Percentiles rank a stretch among this genome's conserved stretches.
phyloP scores from a whole-genome alignment of 2,113 vertebrate species.

The Clarias magur region DNA sequence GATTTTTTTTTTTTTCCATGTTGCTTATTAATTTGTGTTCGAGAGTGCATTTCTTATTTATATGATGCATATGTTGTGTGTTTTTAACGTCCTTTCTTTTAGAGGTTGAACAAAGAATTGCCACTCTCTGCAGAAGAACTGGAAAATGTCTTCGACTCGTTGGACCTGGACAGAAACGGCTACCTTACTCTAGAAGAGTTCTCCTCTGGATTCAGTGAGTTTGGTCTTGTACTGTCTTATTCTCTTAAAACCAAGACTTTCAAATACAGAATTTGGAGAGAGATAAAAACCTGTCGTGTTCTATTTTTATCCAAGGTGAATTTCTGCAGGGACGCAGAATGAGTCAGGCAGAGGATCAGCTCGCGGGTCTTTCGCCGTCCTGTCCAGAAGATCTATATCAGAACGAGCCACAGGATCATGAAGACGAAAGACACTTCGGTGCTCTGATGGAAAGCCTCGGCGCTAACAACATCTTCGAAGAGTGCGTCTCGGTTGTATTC shows the following conservation, averaged over 20 bases:
- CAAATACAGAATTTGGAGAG: neutral
- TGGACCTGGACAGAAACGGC: constrained; percentile 82
- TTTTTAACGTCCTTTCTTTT: constrained; percentile 11
- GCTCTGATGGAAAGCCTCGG: constrained; percentile 84
- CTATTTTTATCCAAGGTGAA: constrained; percentile 68
- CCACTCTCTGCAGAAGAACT: constrained; percentile 85
- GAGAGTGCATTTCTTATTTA: neutral
- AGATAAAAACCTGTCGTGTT: neutral
- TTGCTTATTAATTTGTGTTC: neutral
- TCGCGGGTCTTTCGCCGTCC: constrained; percentile 26
- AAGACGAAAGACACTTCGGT: constrained; percentile 84
- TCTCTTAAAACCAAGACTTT: neutral
- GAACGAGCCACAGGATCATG: constrained; percentile 69
- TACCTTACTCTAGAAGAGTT: constrained; percentile 88
- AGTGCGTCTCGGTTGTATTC: constrained; percentile 76
- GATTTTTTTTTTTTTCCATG: neutral
- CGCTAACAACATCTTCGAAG: constrained; percentile 81
- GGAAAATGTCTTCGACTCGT: constrained; percentile 86
- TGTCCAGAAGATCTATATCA: constrained; percentile 72
- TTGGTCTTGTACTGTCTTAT: constrained; percentile 1
- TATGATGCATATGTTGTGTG: neutral
- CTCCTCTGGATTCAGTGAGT: constrained; percentile 89
- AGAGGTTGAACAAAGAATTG: constrained; percentile 78
- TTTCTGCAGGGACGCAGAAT: constrained; percentile 79
- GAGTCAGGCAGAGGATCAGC: constrained; percentile 63